phyloP scores from a whole-genome alignment of 2,888 invertebrate genomes.

The Crocallis elinguaria region DNA sequence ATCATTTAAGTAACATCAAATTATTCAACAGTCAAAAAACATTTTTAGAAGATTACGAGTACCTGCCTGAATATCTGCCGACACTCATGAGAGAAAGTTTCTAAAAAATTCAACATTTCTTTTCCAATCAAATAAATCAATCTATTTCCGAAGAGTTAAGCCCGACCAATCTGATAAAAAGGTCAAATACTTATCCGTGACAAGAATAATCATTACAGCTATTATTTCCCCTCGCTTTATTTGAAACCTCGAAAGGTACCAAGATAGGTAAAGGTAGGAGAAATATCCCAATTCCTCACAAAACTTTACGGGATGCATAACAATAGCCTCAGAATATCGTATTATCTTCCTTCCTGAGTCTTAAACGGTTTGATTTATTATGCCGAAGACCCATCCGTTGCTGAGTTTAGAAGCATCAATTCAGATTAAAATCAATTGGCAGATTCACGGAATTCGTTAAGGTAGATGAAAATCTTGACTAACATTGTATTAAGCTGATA shows the following conservation, averaged over 20 bases:
- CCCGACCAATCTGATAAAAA: conserved; percentile 21
- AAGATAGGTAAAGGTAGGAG: conserved; percentile 19
- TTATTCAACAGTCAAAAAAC: too few relatives aligned
- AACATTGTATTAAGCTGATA: conserved; percentile 10
- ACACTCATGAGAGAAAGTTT: not conserved
- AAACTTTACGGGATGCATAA: conserved; percentile 40
- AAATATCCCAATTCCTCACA: conserved; percentile 36
- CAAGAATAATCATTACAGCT: conserved; percentile 34
- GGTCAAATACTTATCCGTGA: conserved; percentile 37
- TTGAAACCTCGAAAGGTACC: conserved; percentile 16
- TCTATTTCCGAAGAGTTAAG: conserved; percentile 16
- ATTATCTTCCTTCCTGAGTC: conserved; percentile 34
- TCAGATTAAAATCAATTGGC: conserved; percentile 23
- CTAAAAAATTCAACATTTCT: conserved; percentile 1
- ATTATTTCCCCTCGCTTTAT: conserved; percentile 31
- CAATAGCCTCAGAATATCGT: conserved; percentile 34
- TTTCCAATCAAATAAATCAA: conserved; percentile 15
- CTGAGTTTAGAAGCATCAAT: conserved; percentile 14
- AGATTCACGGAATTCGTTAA: conserved; percentile 22
- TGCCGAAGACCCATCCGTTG: conserved; percentile 17
- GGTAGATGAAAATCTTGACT: conserved; percentile 18
- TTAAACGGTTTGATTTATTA: conserved; percentile 38
- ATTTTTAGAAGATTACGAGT: too few relatives aligned
- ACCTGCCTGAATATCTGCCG: not conserved
- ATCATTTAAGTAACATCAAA: too few relatives aligned